Percentiles rank a stretch among this genome's conserved stretches.
Evolutionary conservation across 2,888 invertebrate genomes (phyloP).

Genomic region (Agapetus fuscipes): DNA sequence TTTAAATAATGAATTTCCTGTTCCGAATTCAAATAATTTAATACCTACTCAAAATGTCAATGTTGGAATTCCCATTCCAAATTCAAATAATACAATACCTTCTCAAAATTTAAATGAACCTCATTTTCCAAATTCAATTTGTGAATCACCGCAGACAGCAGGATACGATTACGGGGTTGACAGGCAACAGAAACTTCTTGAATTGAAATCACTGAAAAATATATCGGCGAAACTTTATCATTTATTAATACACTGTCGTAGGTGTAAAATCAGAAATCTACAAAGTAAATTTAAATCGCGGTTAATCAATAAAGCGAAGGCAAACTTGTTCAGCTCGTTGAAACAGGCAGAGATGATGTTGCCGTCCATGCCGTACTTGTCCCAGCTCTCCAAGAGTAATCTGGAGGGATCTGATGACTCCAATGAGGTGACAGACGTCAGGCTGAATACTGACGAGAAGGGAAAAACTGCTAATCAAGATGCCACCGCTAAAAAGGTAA

Average conservation of each 20-base stretch:
- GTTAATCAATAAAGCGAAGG: slow-evolving; percentile 1
- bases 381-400: slow-evolving; percentile 32
- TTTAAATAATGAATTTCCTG: no score
- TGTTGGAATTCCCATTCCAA: no score
- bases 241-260: neutral
- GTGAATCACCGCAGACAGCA: no score
- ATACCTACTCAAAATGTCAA: no score
- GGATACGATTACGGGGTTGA: no score
- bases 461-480: neutral
- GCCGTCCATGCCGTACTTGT: slow-evolving; percentile 45
- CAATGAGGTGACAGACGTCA: slow-evolving; percentile 1
- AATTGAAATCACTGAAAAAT: no score
- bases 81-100: no score
- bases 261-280: neutral
- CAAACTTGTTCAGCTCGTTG: slow-evolving; percentile 4
- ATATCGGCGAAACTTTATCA: neutral
- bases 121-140: no score
- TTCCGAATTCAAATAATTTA: no score
- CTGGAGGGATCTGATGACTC: slow-evolving; percentile 10
- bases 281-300: slow-evolving; percentile 6
- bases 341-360: no score
- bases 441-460: neutral
- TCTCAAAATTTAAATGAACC: no score
- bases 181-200: no score
- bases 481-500: slow-evolving; percentile 1